These are phyloP conservation scores for Microcebus jonahi DNA, from an alignment of 2,113 vertebrate species.

Conservation along the genomic window DNA sequence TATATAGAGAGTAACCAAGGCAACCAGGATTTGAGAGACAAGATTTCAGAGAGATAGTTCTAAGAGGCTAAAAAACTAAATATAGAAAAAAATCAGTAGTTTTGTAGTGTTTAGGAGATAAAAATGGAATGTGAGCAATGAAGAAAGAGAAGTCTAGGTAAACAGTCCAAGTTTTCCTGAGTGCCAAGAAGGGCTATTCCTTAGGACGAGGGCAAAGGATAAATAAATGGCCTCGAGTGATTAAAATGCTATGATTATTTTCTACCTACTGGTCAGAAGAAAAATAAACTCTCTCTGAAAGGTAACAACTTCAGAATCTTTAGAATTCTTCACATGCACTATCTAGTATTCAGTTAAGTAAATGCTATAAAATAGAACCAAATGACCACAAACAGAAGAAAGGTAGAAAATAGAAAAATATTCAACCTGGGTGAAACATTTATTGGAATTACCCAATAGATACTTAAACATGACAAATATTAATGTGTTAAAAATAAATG, in stretches of 20 bases:
- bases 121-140: neutral
- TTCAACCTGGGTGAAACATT: neutral
- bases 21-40: neutral
- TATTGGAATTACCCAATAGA: neutral
- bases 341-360: neutral
- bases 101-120: neutral
- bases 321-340: neutral
- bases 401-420: neutral
- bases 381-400: neutral
- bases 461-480: neutral
- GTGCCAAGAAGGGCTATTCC: accelerated
- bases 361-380: neutral
- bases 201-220: neutral
- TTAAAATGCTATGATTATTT: neutral
- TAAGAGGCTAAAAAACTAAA: neutral
- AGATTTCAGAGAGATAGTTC: neutral
- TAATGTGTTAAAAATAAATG: neutral
- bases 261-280: neutral
- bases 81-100: neutral
- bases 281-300: neutral
- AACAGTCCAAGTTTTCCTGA: neutral
- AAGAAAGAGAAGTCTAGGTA: neutral
- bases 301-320: neutral
- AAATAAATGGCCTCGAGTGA: neutral
- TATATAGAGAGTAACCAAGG: neutral